phyloP scores from a whole-genome alignment of 2,797 vertebrate genomes.

The Acanthis flammea region DNA sequence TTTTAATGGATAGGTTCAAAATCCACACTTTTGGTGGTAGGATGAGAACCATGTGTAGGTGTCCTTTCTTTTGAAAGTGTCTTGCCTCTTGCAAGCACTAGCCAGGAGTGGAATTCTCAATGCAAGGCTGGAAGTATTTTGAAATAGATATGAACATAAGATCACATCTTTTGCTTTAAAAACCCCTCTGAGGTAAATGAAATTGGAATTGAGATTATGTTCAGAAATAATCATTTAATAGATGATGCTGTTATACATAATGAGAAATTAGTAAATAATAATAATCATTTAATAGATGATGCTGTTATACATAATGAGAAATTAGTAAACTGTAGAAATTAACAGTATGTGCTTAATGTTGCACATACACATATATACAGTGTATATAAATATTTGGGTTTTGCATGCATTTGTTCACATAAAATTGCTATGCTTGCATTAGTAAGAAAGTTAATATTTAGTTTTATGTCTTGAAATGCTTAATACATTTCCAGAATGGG shows the following conservation, averaged over 20 bases:
- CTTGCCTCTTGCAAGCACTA: neutral
- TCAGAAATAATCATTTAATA: neutral
- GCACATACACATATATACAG: accelerated
- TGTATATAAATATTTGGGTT: neutral
- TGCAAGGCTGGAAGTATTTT: neutral
- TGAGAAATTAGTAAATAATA: neutral
- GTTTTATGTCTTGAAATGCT: neutral
- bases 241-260: neutral
- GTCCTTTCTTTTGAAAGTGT: neutral
- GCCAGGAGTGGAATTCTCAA: neutral
- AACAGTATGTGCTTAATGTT: neutral
- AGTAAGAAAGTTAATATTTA: slow-evolving; percentile 37
- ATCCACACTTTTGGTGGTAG: neutral
- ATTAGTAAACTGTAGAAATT: neutral
- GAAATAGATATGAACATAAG: neutral
- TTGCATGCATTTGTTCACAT: neutral
- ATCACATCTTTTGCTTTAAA: neutral
- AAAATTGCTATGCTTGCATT: neutral
- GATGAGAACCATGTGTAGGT: neutral
- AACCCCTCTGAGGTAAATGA: neutral
- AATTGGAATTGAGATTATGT: neutral
- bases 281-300: neutral
- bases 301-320: neutral
- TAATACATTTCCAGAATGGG: neutral
- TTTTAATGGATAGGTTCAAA: neutral